Evolutionary conservation across 2,888 invertebrate genomes (phyloP), one percentile per base, ranked within the genome.

Genomic region (Aphidius colemani): DNA sequence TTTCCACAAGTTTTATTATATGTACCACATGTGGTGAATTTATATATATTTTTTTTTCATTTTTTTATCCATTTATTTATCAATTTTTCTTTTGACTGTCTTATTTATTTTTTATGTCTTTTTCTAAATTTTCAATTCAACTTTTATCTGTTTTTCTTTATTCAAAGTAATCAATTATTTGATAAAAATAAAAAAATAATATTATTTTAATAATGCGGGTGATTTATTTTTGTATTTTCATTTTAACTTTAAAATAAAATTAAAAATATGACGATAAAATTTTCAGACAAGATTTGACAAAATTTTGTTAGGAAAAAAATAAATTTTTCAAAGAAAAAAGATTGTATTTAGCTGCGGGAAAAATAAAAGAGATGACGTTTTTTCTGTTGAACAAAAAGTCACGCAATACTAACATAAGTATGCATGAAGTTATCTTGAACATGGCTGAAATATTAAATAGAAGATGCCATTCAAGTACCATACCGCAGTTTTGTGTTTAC

Each of bases 371-470:
- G 3, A 50, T 39, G 11, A 53, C 41, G 40, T 13, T 46, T 18
- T n/a, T 8, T 57, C 30, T 30, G 30, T 30, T 30, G 1, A 49
- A 61, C 41, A 50, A 63, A 63, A 67, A 67, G 69, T 72, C 67
- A 70, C 67, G 68, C 65, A 68, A 69, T 59, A 30, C 58, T 18
- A 68, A 68, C 70, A 72, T 74, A 74, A 77, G 77, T 78, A 75
- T 75, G 75, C 74, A 72, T 78, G 71, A 77, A 76, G 75, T 77
- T 76, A 70, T 69, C 73, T 72, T 67, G 67, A 62, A 59, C 63
- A 57, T 51, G 71, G 69, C 72, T 78, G 76, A 77, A 78, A 78
- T 78, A 77, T 78, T 78, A 77, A 78, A 68, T 71, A 78, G 77
- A 30, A 61, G 60, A 45, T 53, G 53, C 39, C 45, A 53, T 53